Conservation (phyloP, 2,113 vertebrate genomes). For the Pantherophis guttatus region DNA sequence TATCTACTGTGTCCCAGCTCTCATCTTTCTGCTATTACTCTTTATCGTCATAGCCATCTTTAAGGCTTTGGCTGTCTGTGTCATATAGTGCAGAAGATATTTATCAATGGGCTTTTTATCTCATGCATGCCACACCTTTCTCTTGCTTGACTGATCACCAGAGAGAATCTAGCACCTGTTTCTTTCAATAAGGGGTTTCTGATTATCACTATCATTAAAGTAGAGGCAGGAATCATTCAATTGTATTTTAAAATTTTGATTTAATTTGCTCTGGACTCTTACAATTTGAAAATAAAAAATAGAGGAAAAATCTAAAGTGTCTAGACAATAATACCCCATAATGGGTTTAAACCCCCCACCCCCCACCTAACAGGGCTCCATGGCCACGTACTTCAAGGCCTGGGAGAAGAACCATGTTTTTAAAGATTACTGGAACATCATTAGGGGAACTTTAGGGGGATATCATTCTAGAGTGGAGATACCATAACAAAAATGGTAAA, state of each 20-base stretch:
- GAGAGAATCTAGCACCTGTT: background rate
- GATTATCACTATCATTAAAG: background rate
- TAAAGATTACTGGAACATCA: background rate
- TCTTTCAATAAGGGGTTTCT: background rate
- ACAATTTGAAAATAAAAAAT: background rate
- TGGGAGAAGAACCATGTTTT: background rate
- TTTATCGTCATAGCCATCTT: background rate
- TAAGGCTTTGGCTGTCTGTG: background rate
- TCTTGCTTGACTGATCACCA: background rate
- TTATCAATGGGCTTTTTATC: background rate
- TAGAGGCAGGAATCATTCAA: background rate
- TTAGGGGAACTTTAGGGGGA: background rate
- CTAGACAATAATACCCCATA: background rate
- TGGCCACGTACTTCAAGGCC: background rate
- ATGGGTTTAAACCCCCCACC: background rate
- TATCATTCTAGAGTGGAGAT: background rate
- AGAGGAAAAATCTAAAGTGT: background rate
- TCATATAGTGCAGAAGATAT: background rate
- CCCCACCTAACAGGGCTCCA: background rate
- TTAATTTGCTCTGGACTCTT: background rate
- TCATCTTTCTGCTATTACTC: background rate
- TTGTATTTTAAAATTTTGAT: background rate
- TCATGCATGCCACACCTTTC: background rate
- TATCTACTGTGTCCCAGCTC: background rate
- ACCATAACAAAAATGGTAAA: background rate